phyloP scores from a whole-genome alignment of 2,113 vertebrate species.

The Cephalopterus ornatus region DNA sequence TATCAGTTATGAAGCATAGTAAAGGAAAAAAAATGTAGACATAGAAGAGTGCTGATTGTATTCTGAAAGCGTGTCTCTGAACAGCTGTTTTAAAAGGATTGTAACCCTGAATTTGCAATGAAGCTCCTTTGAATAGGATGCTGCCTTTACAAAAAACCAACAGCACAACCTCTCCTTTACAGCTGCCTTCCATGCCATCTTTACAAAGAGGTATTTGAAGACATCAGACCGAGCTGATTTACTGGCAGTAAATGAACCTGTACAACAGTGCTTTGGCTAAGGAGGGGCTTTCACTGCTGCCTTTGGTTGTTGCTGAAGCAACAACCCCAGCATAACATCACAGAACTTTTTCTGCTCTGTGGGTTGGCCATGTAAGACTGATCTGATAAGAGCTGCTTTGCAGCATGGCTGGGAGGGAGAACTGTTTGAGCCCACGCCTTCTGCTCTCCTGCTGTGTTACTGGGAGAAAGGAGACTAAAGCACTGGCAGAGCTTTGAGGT shows the following conservation, averaged over 20 bases:
- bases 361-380: background rate
- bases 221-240: background rate
- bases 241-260: background rate
- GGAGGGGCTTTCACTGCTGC: background rate
- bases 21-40: background rate
- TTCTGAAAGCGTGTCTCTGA: background rate
- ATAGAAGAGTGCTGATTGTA: background rate
- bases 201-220: background rate
- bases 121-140: background rate
- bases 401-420: background rate
- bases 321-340: background rate
- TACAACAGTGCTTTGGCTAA: background rate
- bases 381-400: background rate
- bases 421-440: background rate
- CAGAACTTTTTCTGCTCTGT: background rate
- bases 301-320: background rate
- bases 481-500: background rate
- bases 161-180: background rate
- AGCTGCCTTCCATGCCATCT: background rate
- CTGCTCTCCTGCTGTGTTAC: background rate
- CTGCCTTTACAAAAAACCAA: background rate
- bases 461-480: background rate
- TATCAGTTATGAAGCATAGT: background rate
- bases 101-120: background rate
- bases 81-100: background rate